These are phyloP conservation scores for Mus minutoides DNA, from an alignment of 2,797 vertebrate genomes.

Conservation along the genomic window DNA sequence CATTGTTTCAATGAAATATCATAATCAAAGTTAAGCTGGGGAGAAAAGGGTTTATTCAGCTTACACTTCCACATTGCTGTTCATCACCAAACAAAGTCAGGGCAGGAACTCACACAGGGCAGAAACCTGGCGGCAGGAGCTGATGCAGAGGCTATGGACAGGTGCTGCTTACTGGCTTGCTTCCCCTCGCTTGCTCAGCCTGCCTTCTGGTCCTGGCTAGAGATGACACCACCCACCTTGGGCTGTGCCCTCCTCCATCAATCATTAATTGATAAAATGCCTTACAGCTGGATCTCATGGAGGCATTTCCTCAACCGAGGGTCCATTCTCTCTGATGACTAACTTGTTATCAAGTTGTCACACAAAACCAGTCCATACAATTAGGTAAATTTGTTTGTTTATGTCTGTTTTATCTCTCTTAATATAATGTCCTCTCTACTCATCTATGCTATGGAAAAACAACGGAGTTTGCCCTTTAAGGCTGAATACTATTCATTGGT, in stretches of 20 bases:
- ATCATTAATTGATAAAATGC: not conserved
- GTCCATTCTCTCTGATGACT: not conserved
- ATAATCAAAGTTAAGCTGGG: not conserved
- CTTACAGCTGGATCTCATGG: not conserved
- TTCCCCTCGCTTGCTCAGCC: not conserved
- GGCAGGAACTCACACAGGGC: not conserved
- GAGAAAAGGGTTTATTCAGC: not conserved
- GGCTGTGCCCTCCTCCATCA: not conserved
- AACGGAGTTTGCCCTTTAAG: not conserved
- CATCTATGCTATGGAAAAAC: not conserved
- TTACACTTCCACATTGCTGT: not conserved
- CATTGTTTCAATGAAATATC: not conserved
- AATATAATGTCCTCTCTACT: not conserved
- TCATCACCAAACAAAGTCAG: not conserved
- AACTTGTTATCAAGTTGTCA: not conserved
- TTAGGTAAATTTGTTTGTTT: not conserved
- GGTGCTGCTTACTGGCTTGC: not conserved
- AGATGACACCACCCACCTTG: not conserved
- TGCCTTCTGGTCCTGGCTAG: not conserved
- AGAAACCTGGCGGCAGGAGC: not conserved
- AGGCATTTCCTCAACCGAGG: not conserved
- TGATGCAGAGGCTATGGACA: not conserved
- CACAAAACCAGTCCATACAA: not conserved
- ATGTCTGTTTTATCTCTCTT: not conserved
- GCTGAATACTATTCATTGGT: not conserved